These are phyloP conservation scores for Zeus faber DNA, from an alignment of 2,113 vertebrate species.

Conservation along the genomic window DNA sequence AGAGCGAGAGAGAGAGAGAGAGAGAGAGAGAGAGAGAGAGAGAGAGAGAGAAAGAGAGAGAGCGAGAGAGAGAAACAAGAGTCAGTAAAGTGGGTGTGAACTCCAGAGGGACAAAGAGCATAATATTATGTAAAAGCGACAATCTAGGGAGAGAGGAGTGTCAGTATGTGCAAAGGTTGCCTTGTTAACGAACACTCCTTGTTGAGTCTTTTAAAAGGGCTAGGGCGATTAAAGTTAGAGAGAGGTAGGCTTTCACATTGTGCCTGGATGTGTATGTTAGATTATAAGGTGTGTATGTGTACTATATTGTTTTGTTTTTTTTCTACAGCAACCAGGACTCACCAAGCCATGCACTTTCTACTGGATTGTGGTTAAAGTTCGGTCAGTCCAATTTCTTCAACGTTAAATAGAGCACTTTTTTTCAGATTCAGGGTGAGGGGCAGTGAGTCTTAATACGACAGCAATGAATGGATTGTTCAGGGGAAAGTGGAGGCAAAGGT, in stretches of 20 bases:
- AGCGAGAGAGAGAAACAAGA: no score
- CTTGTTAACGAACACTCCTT: not conserved
- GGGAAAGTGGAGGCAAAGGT: slow-evolving; percentile 63
- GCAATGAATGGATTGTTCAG: slow-evolving; percentile 66
- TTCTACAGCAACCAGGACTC: not conserved
- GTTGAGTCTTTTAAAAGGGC: not conserved
- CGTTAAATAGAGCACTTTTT: slow-evolving; percentile 2
- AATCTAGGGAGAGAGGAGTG: not conserved
- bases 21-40: no score
- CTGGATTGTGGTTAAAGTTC: slow-evolving; percentile 51
- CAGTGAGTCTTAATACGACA: slow-evolving; percentile 36
- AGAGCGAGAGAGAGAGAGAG: no score
- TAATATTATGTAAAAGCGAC: not conserved
- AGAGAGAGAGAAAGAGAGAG: no score
- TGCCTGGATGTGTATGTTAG: not conserved
- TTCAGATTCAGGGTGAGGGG: not conserved
- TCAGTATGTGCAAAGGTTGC: not conserved
- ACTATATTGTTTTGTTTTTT: not conserved
- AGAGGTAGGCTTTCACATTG: not conserved
- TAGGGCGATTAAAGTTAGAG: not conserved
- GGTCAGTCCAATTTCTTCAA: not conserved
- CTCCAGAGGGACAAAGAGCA: not conserved
- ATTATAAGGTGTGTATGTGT: not conserved
- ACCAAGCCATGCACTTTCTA: slow-evolving; percentile 52
- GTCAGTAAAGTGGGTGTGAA: not conserved